phyloP scores from a whole-genome alignment of 2,113 vertebrate genomes.

The Percopsis transmontana region DNA sequence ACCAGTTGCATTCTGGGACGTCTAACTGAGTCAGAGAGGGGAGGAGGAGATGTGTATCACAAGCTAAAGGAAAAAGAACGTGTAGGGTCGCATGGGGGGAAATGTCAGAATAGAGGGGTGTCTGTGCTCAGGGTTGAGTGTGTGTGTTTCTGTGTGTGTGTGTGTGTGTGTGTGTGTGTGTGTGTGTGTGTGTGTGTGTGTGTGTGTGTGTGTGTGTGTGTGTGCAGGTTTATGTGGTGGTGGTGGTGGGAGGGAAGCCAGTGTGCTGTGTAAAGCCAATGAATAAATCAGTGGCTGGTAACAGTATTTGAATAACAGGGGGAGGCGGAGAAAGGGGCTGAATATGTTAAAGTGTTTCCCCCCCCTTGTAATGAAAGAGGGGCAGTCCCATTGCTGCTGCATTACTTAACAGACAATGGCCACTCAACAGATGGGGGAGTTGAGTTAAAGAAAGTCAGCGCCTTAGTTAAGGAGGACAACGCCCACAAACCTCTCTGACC shows the following conservation, averaged over 20 bases:
- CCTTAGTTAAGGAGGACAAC: slow-evolving; percentile 76
- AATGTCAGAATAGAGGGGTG: slow-evolving; percentile 8
- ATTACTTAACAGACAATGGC: slow-evolving; percentile 90
- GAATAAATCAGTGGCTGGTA: slow-evolving; percentile 98
- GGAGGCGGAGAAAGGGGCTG: slow-evolving; percentile 66
- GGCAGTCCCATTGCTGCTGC: slow-evolving; percentile 75
- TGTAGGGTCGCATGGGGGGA: slow-evolving; percentile 13
- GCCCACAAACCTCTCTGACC: slow-evolving; percentile 46
- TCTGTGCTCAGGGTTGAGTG: not conserved
- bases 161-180: slow-evolving; percentile 16
- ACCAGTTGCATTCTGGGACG: slow-evolving; percentile 60
- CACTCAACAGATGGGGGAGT: slow-evolving; percentile 95
- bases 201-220: slow-evolving; percentile 30
- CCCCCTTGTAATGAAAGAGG: slow-evolving; percentile 74
- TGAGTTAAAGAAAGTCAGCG: slow-evolving; percentile 78
- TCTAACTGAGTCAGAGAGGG: slow-evolving; percentile 46
- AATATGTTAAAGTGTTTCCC: slow-evolving; percentile 90
- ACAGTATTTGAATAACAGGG: slow-evolving; percentile 81
- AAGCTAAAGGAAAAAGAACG: slow-evolving; percentile 29
- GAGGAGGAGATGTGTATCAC: slow-evolving; percentile 41
- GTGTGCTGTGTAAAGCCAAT: slow-evolving; percentile 90
- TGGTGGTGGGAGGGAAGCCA: slow-evolving; percentile 27
- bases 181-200: not conserved
- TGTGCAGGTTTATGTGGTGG: slow-evolving; percentile 37
- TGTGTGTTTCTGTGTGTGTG: slow-evolving; percentile 7